Evolutionary conservation across 2,113 vertebrate genomes (phyloP).

Genomic region (Ptychochromis oligacanthus): DNA sequence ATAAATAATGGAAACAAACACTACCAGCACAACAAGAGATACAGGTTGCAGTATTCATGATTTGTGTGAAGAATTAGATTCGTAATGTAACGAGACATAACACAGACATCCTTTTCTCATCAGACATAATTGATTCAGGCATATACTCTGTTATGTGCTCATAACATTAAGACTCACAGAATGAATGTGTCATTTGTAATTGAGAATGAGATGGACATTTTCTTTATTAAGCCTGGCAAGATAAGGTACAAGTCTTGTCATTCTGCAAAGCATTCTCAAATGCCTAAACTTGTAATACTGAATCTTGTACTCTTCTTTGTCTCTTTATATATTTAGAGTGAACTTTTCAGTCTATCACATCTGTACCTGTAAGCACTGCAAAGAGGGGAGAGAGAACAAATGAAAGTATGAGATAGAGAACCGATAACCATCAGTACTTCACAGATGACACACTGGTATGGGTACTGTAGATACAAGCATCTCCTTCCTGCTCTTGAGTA

Average conservation of each 20-base stretch:
- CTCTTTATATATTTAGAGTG: not conserved
- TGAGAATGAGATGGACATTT: constrained; percentile 59
- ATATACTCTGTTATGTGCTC: constrained; percentile 69
- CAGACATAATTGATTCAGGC: constrained; percentile 70
- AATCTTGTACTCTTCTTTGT: not conserved
- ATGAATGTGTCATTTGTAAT: constrained; percentile 73
- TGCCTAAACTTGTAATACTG: not conserved
- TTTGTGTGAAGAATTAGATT: constrained; percentile 72
- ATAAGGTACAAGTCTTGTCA: constrained; percentile 45
- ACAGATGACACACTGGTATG: constrained; percentile 55
- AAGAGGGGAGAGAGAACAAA: not conserved
- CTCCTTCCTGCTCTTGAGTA: constrained; percentile 67
- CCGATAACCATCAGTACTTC: constrained; percentile 69
- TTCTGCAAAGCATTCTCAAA: constrained; percentile 19
- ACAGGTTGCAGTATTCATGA: constrained; percentile 63
- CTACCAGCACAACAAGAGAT: constrained; percentile 10
- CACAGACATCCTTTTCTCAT: constrained; percentile 72
- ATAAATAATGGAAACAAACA: constrained; percentile 22
- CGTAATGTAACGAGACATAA: constrained; percentile 72
- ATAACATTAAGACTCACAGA: constrained; percentile 67
- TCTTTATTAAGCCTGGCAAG: constrained; percentile 61
- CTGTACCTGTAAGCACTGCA: not conserved
- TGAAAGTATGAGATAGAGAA: constrained; percentile 37
- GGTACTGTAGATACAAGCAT: constrained; percentile 66
- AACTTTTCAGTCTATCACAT: not conserved